phyloP scores from a whole-genome alignment of 2,113 vertebrate species.

The Nothobranchius kuhntae region DNA sequence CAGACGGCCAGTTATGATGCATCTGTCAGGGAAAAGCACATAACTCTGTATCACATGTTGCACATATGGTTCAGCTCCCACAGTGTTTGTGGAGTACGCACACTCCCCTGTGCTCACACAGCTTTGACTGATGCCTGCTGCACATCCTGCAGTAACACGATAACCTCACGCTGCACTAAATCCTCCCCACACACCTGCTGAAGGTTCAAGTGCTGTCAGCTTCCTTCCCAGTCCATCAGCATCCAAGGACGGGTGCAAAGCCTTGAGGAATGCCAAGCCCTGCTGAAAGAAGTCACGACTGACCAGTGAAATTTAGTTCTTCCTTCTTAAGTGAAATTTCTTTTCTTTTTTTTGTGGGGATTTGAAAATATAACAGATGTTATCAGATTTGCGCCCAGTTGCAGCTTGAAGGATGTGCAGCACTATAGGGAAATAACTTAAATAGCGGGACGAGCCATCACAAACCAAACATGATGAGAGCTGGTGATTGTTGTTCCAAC shows the following conservation, averaged over 20 bases:
- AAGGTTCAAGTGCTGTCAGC: constrained; percentile 34
- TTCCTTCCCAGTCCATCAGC: constrained; percentile 36
- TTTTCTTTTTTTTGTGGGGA: too few species aligned
- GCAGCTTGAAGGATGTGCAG: neutral
- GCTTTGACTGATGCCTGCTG: constrained; percentile 46
- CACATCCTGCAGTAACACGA: constrained; percentile 34
- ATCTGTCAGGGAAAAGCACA: constrained; percentile 25
- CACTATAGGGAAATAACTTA: constrained; percentile 18
- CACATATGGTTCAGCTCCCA: constrained; percentile 39
- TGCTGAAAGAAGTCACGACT: neutral
- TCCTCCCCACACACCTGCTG: constrained; percentile 55
- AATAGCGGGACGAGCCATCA: constrained; percentile 19
- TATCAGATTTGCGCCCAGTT: neutral
- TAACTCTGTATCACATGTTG: constrained; percentile 45
- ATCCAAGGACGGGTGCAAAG: constrained; percentile 19
- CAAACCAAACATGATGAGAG: constrained; percentile 61
- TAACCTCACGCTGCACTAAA: constrained; percentile 18
- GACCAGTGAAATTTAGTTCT: neutral
- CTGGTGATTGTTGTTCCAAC: constrained; percentile 69
- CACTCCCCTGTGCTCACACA: constrained; percentile 27
- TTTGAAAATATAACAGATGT: neutral
- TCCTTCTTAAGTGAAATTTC: neutral
- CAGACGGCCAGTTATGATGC: constrained; percentile 16
- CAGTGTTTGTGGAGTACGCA: constrained; percentile 2
- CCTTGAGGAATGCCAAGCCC: constrained; percentile 8